A percentile compares a stretch with the other conserved stretches of the same genome.
These are phyloP conservation scores for Oryzias javanicus DNA, from an alignment of 2,113 vertebrate species.

Conservation along the genomic window DNA sequence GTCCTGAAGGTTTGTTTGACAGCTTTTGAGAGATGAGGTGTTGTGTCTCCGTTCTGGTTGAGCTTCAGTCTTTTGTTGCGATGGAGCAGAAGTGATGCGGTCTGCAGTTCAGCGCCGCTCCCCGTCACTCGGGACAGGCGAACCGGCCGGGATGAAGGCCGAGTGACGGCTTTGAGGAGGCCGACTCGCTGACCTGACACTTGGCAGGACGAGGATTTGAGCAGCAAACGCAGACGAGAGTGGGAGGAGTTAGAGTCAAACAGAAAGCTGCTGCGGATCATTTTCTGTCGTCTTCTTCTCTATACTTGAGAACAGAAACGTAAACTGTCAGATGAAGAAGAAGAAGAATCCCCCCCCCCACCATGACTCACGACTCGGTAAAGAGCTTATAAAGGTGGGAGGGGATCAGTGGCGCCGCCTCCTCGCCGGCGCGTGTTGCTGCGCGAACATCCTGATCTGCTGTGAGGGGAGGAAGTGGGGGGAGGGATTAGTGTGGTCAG, in stretches of 20 bases:
- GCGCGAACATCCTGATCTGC: constrained; percentile 52
- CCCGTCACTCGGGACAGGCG: constrained; percentile 44
- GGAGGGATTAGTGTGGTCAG: constrained; percentile 40
- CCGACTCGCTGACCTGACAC: constrained; percentile 41
- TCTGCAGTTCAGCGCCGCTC: constrained; percentile 3
- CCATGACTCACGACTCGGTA: constrained; percentile 70
- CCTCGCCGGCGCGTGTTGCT: constrained; percentile 25
- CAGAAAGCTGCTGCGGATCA: no score
- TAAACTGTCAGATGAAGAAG: constrained; percentile 22
- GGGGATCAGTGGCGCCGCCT: constrained; percentile 66
- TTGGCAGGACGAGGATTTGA: constrained; percentile 3
- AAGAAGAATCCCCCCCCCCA: constrained; percentile 28
- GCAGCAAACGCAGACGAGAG: constrained; percentile 6
- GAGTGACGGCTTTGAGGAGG: constrained; percentile 42
- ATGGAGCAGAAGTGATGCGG: neutral
- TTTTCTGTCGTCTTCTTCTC: no score
- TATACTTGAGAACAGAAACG: no score
- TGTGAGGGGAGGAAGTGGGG: constrained; percentile 46
- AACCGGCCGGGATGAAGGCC: constrained; percentile 20
- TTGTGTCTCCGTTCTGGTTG: neutral
- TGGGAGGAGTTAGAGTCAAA: no score
- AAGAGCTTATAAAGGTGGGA: constrained; percentile 72
- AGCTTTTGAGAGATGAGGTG: no score
- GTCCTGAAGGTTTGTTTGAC: no score
- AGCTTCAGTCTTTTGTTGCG: neutral